These are phyloP conservation scores for Thymallus thymallus DNA, from an alignment of 2,113 vertebrate genomes.

Conservation along the genomic window DNA sequence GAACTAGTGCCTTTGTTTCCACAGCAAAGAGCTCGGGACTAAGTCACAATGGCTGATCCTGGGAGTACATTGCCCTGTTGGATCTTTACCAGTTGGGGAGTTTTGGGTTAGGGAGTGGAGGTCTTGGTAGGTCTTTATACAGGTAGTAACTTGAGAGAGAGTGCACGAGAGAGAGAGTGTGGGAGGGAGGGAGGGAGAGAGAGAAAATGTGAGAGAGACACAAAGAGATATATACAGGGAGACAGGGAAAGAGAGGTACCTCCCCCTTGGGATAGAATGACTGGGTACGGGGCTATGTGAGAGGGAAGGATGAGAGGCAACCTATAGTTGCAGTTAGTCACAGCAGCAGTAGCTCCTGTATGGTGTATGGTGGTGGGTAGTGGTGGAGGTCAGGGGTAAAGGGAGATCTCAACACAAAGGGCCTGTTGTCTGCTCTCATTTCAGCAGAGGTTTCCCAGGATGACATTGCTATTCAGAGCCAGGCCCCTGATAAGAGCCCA, in stretches of 20 bases:
- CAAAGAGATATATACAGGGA: neutral
- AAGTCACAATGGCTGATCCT: neutral
- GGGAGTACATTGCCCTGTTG: constrained; percentile 7
- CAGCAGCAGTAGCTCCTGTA: constrained; percentile 11
- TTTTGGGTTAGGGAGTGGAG: neutral
- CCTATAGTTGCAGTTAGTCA: constrained; percentile 18
- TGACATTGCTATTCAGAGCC: constrained; percentile 37
- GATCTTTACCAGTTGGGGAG: neutral
- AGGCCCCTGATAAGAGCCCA: constrained; percentile 33
- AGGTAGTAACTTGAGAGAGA: neutral
- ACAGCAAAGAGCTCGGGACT: constrained; percentile 8
- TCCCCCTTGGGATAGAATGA: neutral
- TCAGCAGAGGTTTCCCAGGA: constrained; percentile 54
- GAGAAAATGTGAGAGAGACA: neutral
- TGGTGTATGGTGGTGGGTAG: neutral
- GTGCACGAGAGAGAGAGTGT: neutral
- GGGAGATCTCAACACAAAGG: constrained; percentile 46
- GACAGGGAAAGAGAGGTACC: neutral
- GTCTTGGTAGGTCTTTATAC: neutral
- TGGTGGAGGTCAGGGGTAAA: neutral
- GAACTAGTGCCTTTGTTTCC: constrained; percentile 29
- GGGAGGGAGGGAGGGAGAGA: neutral
- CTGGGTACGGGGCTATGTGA: neutral
- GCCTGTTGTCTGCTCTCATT: constrained; percentile 50
- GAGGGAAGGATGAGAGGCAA: constrained; percentile 3